A percentile compares a stretch with the other conserved stretches of the same genome.
These are phyloP conservation scores for Scolopax rusticola DNA, from an alignment of 2,797 vertebrate genomes.

Conservation along the genomic window DNA sequence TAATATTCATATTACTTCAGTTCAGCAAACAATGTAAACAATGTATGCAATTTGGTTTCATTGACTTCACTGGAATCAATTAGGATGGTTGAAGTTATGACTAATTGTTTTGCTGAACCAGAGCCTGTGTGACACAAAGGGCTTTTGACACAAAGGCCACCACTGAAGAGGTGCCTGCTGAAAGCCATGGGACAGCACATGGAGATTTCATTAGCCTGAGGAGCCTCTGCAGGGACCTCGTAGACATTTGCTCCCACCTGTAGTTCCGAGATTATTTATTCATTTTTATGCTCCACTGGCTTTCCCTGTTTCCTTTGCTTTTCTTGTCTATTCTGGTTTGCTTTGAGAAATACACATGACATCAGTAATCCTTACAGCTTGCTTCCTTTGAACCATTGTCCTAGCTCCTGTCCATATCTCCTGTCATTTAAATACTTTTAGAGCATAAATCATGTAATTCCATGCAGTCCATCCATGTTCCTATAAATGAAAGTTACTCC, in stretches of 20 bases:
- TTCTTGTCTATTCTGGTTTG: background rate
- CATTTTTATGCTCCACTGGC: background rate
- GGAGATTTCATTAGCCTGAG: background rate
- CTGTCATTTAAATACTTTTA: background rate
- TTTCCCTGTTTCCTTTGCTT: background rate
- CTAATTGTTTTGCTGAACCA: background rate
- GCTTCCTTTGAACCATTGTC: background rate
- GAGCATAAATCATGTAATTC: background rate
- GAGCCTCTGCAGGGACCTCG: background rate
- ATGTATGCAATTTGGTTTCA: background rate
- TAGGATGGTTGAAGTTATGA: background rate
- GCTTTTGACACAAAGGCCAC: background rate
- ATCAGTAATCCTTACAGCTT: background rate
- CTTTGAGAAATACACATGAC: background rate
- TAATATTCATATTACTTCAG: background rate
- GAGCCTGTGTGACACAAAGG: background rate
- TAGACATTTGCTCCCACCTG: background rate
- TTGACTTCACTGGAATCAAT: background rate
- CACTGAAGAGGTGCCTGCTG: background rate
- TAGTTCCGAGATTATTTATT: background rate
- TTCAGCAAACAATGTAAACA: background rate
- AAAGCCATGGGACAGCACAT: background rate
- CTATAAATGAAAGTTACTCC: background rate
- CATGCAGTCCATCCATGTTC: background rate
- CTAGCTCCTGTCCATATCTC: background rate